Conservation (phyloP, 2,888 invertebrate genomes). For the Eudasyphora cyanicolor region DNA sequence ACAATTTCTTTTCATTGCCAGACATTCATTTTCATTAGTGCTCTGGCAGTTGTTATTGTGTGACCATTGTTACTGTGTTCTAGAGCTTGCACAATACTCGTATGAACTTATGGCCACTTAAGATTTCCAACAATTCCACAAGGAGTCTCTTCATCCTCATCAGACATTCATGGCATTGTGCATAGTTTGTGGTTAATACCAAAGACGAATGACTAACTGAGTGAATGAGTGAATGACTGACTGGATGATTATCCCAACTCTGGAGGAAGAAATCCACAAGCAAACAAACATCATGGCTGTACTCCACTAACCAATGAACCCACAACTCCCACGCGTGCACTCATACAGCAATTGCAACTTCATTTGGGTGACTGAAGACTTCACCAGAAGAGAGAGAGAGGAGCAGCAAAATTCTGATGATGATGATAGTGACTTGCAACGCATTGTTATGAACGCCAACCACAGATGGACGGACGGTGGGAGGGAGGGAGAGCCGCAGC, state of each 20-base stretch:
- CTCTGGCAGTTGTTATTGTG: background rate
- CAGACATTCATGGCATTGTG: background rate
- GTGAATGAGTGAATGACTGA: background rate
- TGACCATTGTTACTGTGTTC: background rate
- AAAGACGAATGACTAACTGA: background rate
- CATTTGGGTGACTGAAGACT: no score
- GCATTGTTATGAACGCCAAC: conserved; percentile 1
- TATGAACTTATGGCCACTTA: conserved; percentile 32
- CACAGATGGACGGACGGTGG: background rate
- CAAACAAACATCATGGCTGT: background rate
- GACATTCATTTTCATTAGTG: background rate
- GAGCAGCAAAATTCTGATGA: background rate
- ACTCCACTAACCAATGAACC: background rate
- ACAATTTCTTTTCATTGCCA: background rate
- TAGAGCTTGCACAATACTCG: conserved; percentile 3
- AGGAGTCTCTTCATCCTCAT: background rate
- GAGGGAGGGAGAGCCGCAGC: background rate
- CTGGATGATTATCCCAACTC: conserved; percentile 2
- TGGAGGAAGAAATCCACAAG: no score
- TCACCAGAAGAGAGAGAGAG: background rate
- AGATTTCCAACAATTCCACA: conserved; percentile 19
- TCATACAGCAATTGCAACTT: conserved; percentile 6
- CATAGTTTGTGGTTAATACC: background rate
- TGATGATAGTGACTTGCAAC: background rate
- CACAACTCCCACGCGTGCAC: conserved; percentile 18